Base-by-base conservation (phyloP, 2,113 vertebrate genomes). In the Oncorhynchus clarkii region DNA sequence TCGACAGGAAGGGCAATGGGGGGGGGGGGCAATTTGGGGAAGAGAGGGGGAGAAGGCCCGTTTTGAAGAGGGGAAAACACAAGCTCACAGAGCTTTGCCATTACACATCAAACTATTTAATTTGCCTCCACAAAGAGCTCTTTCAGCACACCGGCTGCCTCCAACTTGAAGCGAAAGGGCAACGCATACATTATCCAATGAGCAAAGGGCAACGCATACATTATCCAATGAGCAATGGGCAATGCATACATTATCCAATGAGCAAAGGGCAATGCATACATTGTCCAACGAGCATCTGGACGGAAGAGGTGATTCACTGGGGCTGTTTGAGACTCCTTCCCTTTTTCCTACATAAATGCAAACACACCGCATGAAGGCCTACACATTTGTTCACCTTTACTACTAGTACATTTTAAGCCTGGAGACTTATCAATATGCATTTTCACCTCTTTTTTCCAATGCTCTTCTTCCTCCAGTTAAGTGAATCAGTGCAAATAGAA, bases 1-100 rank as follows among this genome's bases (percentile, higher is more conserved):
- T 84, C 79, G 85, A 90, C 86, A 91, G 89, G 88, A 94, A 92
- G 88, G 92, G 87, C 88, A 89, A 68, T 80, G 80, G 75, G 90
- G 89, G 90, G 90, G 75, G 90, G 89, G 90, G 90, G 78, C 84
- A 76, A 70, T 82, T 75, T 73, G 72, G 85, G 87, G 34, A 73
- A 71, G 3, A 68, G 74, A 51, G 20, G 69, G 70, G 51, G 7
- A 12, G 27, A 14, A 16, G 20, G 11, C 27, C n/a, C 14, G 20
- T 45, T 75, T 76, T 71, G 76, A 62, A 70, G 71, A 62, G 74
- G 80, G 77, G 70, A 85, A 82, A 81, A 84, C 12, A 51, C 85
- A 91, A 74, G 82, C 82, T 87, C 78, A 85, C 80, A 87, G 79
- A 75, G 90, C 82, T 88, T 85, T 91, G 87, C 94, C 89, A 84